These are phyloP conservation scores for Euzophera pinguis DNA, from an alignment of 2,888 invertebrate genomes.

Conservation along the genomic window DNA sequence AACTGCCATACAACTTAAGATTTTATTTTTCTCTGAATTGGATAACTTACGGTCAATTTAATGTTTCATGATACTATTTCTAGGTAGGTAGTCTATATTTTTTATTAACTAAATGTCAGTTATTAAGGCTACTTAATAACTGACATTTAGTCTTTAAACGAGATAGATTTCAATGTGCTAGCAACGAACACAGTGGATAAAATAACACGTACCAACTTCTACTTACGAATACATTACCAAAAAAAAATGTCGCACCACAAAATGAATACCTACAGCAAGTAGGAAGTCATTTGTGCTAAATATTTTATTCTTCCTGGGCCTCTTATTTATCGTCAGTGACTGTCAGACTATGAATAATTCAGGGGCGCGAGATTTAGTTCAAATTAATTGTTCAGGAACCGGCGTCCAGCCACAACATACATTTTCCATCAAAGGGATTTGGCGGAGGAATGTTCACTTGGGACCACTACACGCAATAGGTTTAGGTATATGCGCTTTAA, in stretches of 20 bases:
- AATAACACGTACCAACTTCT: too few species aligned
- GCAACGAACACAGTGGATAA: too few species aligned
- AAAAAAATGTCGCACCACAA: not conserved
- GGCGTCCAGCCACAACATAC: constrained; percentile 53
- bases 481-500: constrained; percentile 23
- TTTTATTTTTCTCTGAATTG: too few species aligned
- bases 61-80: too few species aligned
- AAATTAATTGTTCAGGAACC: constrained; percentile 59
- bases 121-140: too few species aligned
- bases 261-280: not conserved
- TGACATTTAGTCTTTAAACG: too few species aligned
- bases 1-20: too few species aligned
- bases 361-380: constrained; percentile 43
- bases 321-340: constrained; percentile 28
- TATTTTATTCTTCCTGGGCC: constrained; percentile 19
- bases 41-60: too few species aligned
- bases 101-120: too few species aligned
- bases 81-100: too few species aligned
- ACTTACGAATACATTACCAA: too few species aligned
- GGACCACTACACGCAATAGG: constrained; percentile 23
- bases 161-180: too few species aligned
- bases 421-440: constrained; percentile 66
- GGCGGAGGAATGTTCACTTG: constrained; percentile 34
- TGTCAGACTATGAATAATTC: constrained; percentile 34
- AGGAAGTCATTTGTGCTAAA: constrained; percentile 1